Evolutionary conservation across 2,888 invertebrate genomes (phyloP).

Genomic region (Metacarcinus magister): DNA sequence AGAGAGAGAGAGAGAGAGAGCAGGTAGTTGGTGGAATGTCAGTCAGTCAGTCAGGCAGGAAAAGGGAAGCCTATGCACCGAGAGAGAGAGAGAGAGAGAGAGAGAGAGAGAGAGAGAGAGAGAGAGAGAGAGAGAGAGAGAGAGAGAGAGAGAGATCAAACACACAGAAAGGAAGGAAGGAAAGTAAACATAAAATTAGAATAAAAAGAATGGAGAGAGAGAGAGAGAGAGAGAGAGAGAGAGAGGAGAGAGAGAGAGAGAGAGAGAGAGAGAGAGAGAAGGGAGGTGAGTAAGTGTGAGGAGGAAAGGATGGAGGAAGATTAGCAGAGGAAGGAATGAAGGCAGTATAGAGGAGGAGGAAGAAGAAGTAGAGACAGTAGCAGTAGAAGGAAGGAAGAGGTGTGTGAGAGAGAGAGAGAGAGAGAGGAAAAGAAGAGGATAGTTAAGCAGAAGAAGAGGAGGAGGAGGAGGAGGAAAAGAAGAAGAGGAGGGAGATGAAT

Average conservation of each 20-base stretch:
- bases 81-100: background rate
- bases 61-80: too few relatives aligned
- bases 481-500: background rate
- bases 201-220: background rate
- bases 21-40: too few relatives aligned
- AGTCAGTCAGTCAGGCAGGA: too few relatives aligned
- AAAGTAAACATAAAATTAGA: too few relatives aligned
- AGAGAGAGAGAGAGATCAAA: too few relatives aligned
- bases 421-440: background rate
- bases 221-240: background rate
- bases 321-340: background rate
- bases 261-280: background rate
- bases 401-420: background rate
- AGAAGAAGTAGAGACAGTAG: background rate
- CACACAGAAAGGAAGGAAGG: too few relatives aligned
- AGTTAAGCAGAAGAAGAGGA: background rate
- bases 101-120: background rate
- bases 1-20: too few relatives aligned
- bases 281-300: background rate
- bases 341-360: background rate
- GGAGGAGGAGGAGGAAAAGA: background rate
- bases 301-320: background rate
- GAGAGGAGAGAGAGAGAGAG: conserved; percentile 26
- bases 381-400: background rate
- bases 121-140: too few relatives aligned